Conservation (phyloP, 2,888 invertebrate species). For the Drosophila kambysellisi region DNA sequence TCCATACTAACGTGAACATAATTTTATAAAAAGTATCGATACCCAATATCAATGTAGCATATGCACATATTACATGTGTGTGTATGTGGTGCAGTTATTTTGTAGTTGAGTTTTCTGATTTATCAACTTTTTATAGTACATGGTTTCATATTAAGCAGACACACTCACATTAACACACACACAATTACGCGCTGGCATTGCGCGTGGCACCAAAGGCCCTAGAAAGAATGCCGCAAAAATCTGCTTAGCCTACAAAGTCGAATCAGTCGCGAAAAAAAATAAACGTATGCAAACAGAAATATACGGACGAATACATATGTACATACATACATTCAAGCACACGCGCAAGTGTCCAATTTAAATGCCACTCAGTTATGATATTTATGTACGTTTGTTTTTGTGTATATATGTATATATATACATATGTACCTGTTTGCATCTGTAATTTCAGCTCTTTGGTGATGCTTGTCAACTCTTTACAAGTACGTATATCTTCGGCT, state of each 20-base stretch:
- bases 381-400: constrained; percentile 14
- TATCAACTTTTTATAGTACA: constrained; percentile 19
- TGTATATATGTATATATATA: constrained; percentile 40
- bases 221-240: constrained; percentile 51
- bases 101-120: constrained; percentile 9
- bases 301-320: background rate
- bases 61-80: background rate
- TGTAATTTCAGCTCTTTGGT: constrained; percentile 56
- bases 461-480: constrained; percentile 41
- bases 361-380: constrained; percentile 14
- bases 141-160: constrained; percentile 21
- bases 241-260: constrained; percentile 58
- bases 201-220: constrained; percentile 53
- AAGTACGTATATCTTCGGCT: constrained; percentile 46
- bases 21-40: background rate
- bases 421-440: constrained; percentile 59
- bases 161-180: constrained; percentile 8
- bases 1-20: background rate
- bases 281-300: constrained; percentile 6
- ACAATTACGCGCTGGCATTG: constrained; percentile 10
- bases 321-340: constrained; percentile 13
- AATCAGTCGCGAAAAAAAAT: constrained; percentile 23
- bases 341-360: constrained; percentile 50
- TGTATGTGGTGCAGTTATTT: constrained; percentile 27
- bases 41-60: background rate